Base-by-base conservation (phyloP, 2,113 vertebrate species). In the Nycticryphes semicollaris region DNA sequence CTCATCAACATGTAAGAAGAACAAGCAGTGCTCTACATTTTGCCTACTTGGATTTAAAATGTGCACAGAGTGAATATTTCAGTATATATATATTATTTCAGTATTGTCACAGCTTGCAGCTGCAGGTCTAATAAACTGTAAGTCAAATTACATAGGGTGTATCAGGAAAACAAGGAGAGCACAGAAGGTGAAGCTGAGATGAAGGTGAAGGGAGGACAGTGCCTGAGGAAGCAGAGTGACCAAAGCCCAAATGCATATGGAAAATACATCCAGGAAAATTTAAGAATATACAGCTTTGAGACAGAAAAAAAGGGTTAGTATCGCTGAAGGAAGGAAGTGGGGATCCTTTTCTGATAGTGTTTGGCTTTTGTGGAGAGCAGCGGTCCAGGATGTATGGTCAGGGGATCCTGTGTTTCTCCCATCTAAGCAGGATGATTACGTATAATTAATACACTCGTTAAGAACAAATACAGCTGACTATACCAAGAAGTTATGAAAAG, bases 381-480 rank as follows among this genome's bases (percentile, higher is more conserved):
- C 16, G 16, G 72, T 50, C 56, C 78, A 67, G 87, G 37, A 68
- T 39, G 30, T 20, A 72, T 17, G 19, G 31, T 64, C 35, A 72
- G 37, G 68, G 45, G 60, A 72, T 56, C 20, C 19, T 28, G 30
- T 60, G n/a, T 45, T 86, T 90, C 43, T 89, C 37, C 25, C 62
- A 66, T 66, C 66, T 84, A 63, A 84, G 77, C 43, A 80, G 45
- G 10, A 51, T 50, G 14, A 75, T 88, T 78, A 80, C 85, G 31
- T 54, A 45, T 67, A 90, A 89, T 66, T 91, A 77, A 67, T 17
- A 80, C 22, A 74, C 10, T 67, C 22, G 51, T 70, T 77, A 84
- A 87, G 68, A 97, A 88, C 45, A 93, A 84, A 93, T 53, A 66
- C 23, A 83, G 62, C 59, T 67, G 64, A 76, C 78, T 91, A 50